These are phyloP conservation scores for Haemorhous mexicanus DNA, from an alignment of 2,113 vertebrate species.

Conservation along the genomic window DNA sequence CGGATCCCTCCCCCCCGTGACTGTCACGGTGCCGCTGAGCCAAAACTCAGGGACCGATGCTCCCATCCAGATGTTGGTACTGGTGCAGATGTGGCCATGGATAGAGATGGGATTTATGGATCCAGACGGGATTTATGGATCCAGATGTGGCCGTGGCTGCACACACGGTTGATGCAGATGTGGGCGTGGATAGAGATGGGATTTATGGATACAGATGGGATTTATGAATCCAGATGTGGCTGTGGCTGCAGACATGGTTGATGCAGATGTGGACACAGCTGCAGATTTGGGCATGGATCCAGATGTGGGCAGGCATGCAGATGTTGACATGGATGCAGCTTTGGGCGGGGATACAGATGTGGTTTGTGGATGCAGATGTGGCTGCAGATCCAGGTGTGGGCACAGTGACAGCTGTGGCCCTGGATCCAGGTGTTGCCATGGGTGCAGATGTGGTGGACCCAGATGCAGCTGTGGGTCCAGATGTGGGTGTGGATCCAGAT, in stretches of 20 bases:
- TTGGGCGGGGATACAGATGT: not conserved
- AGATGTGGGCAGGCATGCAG: not conserved
- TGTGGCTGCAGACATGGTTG: fast-evolving
- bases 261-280: not conserved
- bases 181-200: not conserved
- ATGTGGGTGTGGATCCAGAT: not conserved
- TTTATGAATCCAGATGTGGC: not conserved
- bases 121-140: not conserved
- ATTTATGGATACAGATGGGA: not conserved
- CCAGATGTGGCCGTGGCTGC: too few relatives aligned
- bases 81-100: not conserved
- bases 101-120: not conserved
- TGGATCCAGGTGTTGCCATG: not conserved
- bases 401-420: fast-evolving
- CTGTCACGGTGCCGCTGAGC: not conserved
- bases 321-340: fast-evolving
- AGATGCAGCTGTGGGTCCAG: not conserved
- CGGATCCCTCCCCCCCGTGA: fast-evolving
- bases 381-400: not conserved
- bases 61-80: not conserved
- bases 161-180: not conserved
- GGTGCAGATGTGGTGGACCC: not conserved
- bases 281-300: not conserved
- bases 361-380: not conserved
- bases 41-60: not conserved